Evolutionary conservation across 2,888 invertebrate genomes (phyloP).

Genomic region (Cantharis flavilabris): DNA sequence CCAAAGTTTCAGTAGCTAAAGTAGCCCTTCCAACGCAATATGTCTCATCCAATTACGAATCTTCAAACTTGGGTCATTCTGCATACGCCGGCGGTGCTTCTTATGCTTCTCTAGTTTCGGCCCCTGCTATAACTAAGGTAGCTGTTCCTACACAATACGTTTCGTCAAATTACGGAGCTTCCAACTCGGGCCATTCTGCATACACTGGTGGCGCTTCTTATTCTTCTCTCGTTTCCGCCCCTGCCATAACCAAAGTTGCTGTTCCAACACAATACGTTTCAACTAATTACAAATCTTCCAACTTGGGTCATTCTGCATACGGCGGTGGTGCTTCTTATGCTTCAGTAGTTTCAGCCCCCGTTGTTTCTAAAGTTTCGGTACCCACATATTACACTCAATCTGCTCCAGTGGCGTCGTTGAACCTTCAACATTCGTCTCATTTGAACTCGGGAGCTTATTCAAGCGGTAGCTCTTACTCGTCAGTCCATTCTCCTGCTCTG

Average conservation of each 20-base stretch:
- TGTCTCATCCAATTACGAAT: neutral
- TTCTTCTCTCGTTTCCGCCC: conserved; percentile 2
- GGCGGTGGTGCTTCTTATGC: neutral
- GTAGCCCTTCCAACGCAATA: conserved; percentile 29
- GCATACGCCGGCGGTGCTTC: neutral
- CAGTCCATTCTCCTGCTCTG: conserved; percentile 5
- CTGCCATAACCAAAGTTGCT: conserved; percentile 30
- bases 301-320: neutral
- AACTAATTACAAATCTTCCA: neutral
- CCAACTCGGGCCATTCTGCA: neutral
- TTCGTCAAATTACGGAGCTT: conserved; percentile 9
- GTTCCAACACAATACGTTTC: neutral
- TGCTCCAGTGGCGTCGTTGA: conserved; percentile 33
- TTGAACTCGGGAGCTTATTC: neutral
- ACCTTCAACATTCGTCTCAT: conserved; percentile 30
- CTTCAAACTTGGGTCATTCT: neutral
- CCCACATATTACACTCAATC: conserved; percentile 20
- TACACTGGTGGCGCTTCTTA: neutral
- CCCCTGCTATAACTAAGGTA: conserved; percentile 42
- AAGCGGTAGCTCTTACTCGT: neutral
- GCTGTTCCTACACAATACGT: conserved; percentile 33
- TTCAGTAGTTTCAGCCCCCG: neutral
- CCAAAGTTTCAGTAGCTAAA: conserved; percentile 50
- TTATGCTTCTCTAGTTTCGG: neutral
- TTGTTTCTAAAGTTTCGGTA: conserved; percentile 1